Evolutionary conservation across 1,140 invertebrate species (phyloP), one percentile per base, ranked within the genome.

Genomic region (Pogonomyrmex californicus): DNA sequence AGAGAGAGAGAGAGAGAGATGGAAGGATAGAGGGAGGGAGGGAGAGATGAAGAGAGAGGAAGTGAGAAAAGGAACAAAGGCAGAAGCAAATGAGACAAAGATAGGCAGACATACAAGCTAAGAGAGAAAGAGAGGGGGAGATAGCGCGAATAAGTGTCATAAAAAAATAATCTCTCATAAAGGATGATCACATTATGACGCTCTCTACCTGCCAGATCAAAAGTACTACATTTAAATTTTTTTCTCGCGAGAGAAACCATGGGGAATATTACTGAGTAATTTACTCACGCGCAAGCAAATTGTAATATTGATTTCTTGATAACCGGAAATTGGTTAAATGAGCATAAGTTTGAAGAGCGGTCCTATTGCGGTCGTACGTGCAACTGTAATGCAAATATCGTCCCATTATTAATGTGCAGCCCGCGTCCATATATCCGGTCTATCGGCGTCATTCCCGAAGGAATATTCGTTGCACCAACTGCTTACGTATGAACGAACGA

Each of bases 331-430:
- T 71, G 60, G 65, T 87, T 79, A 87, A 87, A 86, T 44, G 66
- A 83, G 66, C 49, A 56, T 36, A 68, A 83, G 36, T 83, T 87
- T 83, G 78, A 81, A 82, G 63, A 65, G 54, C 77, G 78, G 56
- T 51, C 33, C 41, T 68, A 51, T 65, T 82, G 86, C 58, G 68
- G 60, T 73, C 47, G 36, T 60, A 49, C 30, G 54, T 83, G 79
- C 68, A 30, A 86, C 49, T 76, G 79, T 70, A 87, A 87, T 85
- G 81, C 81, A 87, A 87, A 87, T 87, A 87, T 66, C 70, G 12
- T 56, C 66, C 23, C 33, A 23, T 85, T 87, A 87, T 85, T 87
- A 76, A 77, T 70, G 81, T 33, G 41, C 58, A 23, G 49, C 23
- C 33, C 68, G 41, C 58, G 30, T 76, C 38, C 36, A 83, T 49